phyloP scores from a whole-genome alignment of 2,113 vertebrate species.

The Sturnus vulgaris region DNA sequence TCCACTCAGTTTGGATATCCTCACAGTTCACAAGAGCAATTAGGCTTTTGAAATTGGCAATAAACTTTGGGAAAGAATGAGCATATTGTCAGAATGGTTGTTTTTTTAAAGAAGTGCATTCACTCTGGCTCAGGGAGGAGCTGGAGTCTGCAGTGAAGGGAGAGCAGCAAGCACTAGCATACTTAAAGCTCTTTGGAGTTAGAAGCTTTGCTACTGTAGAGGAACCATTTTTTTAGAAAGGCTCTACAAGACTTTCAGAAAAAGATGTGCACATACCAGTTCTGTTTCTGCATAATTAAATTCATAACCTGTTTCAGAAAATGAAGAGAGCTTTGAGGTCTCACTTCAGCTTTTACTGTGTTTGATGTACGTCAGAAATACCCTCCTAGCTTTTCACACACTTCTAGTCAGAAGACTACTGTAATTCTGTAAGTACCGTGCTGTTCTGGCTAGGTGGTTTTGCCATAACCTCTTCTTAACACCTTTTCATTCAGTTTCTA shows the following conservation, averaged over 20 bases:
- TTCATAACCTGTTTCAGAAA: neutral
- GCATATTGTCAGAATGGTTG: neutral
- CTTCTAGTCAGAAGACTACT: neutral
- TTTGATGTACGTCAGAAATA: conserved; percentile 10
- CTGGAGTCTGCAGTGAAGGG: neutral
- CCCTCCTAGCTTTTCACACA: neutral
- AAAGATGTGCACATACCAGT: neutral
- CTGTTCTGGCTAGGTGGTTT: neutral
- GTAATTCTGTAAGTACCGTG: neutral
- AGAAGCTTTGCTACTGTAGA: neutral
- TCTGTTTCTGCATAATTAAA: neutral
- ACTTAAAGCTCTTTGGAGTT: neutral
- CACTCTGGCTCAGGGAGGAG: neutral
- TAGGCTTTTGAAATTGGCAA: neutral
- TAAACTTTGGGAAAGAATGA: neutral
- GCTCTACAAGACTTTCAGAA: neutral
- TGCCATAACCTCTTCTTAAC: neutral
- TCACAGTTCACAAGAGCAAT: neutral
- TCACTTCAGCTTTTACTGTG: conserved; percentile 20
- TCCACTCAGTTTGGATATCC: neutral
- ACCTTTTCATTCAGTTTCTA: neutral
- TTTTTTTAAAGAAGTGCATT: neutral
- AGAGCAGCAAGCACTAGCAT: neutral
- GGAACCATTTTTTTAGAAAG: neutral
- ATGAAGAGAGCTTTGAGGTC: neutral